Conservation (phyloP, 2,888 invertebrate species). For the Cerastoderma edule region DNA sequence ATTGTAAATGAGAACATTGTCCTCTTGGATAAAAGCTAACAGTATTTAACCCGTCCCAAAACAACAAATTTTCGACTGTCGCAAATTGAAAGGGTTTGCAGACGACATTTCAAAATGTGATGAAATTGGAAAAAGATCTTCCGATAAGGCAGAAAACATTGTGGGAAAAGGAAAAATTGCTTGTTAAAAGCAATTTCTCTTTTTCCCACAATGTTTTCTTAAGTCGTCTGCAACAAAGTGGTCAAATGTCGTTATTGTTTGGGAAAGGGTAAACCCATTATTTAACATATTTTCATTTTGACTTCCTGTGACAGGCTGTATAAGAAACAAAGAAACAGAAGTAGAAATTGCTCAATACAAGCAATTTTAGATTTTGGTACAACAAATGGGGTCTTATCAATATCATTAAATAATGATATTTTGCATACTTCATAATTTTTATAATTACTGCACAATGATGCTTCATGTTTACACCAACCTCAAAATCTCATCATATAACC, state of each 20-base stretch:
- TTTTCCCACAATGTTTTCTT: conserved; percentile 5
- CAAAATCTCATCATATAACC: no score
- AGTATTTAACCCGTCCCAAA: not conserved
- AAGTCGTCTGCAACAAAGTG: no score
- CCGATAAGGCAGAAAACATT: not conserved
- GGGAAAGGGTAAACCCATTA: no score
- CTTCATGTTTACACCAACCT: no score
- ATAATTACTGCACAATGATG: no score
- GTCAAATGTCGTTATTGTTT: no score
- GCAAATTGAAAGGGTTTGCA: not conserved
- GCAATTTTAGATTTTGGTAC: no score
- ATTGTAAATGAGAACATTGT: no score
- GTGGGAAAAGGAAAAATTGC: conserved; percentile 7
- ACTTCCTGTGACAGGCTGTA: not conserved
- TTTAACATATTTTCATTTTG: not conserved
- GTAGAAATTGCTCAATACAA: not conserved
- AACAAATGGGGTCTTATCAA: no score
- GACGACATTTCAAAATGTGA: not conserved
- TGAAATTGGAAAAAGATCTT: not conserved
- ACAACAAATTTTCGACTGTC: not conserved
- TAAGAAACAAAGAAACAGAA: conserved; percentile 5
- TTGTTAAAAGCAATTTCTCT: conserved; percentile 8
- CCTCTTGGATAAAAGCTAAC: no score
- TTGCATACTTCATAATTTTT: no score
- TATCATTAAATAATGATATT: no score